Percentiles rank a stretch among this genome's conserved stretches.
These are phyloP conservation scores for Pseudorectes ferrugineus DNA, from an alignment of 2,113 vertebrate species.

Conservation along the genomic window DNA sequence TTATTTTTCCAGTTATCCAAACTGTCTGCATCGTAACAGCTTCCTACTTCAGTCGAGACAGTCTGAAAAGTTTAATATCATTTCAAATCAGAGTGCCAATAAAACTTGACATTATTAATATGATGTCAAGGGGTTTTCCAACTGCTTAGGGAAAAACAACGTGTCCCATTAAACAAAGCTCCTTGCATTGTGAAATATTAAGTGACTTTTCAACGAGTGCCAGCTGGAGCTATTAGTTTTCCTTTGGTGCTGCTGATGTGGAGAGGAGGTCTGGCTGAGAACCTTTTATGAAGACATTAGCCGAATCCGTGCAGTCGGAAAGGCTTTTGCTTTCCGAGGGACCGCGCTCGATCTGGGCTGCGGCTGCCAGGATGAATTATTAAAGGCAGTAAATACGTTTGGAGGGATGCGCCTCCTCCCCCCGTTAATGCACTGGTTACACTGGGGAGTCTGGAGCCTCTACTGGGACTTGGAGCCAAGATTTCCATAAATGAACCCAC, in stretches of 20 bases:
- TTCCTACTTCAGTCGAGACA: conserved; percentile 63
- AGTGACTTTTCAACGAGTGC: conserved; percentile 71
- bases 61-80: conserved; percentile 77
- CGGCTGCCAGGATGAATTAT: conserved; percentile 53
- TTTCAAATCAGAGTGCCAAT: conserved; percentile 74
- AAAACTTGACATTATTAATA: conserved; percentile 78
- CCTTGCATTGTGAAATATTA: conserved; percentile 69
- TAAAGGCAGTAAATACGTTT: conserved; percentile 13
- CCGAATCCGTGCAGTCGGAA: neutral
- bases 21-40: conserved; percentile 60
- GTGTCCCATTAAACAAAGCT: conserved; percentile 71
- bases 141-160: conserved; percentile 71
- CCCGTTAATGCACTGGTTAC: neutral
- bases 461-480: neutral
- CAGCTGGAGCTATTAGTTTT: conserved; percentile 70
- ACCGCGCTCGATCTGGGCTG: neutral
- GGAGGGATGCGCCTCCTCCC: neutral
- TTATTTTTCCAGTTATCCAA: conserved; percentile 42
- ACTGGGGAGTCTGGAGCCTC: neutral
- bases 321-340: conserved; percentile 34
- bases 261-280: conserved; percentile 43
- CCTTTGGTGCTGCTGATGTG: conserved; percentile 38
- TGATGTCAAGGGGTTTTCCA: conserved; percentile 69
- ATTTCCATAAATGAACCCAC: neutral
- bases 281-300: conserved; percentile 53